Evolutionary conservation across 2,113 vertebrate species (phyloP).

Genomic region (Megalops atlanticus): DNA sequence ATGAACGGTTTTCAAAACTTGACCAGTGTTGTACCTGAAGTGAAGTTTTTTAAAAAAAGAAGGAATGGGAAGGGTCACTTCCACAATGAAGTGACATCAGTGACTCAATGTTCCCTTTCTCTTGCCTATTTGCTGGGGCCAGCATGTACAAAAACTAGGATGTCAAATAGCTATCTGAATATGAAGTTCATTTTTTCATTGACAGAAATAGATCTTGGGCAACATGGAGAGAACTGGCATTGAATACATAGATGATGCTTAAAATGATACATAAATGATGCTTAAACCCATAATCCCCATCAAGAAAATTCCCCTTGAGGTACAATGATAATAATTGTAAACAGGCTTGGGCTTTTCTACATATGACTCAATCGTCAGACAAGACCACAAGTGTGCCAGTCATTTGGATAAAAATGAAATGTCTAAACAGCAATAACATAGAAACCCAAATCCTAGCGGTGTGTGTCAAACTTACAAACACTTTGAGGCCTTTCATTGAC

Average conservation of each 20-base stretch:
- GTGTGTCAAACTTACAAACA: too few relatives aligned
- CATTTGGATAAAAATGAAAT: background rate
- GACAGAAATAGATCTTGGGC: background rate
- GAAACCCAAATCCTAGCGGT: too few relatives aligned
- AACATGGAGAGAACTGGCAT: background rate
- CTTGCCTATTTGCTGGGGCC: background rate
- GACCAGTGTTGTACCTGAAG: background rate
- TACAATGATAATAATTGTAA: constrained; percentile 20
- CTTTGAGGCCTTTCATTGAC: too few relatives aligned
- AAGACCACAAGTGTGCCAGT: background rate
- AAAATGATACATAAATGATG: too few relatives aligned
- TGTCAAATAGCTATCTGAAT: constrained; percentile 17
- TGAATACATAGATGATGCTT: too few relatives aligned
- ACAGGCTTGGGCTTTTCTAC: background rate
- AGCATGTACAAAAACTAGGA: constrained; percentile 13
- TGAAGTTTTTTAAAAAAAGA: background rate
- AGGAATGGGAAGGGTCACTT: background rate
- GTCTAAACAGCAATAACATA: too few relatives aligned
- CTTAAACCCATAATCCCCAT: constrained; percentile 37
- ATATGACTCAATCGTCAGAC: constrained; percentile 44
- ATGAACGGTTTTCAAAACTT: constrained; percentile 17
- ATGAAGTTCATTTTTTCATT: background rate
- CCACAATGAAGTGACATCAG: background rate
- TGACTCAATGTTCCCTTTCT: background rate
- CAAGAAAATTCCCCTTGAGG: constrained; percentile 47